These are phyloP conservation scores for Cricetomys ansorgei DNA, from an alignment of 2,113 vertebrate species.

Conservation along the genomic window DNA sequence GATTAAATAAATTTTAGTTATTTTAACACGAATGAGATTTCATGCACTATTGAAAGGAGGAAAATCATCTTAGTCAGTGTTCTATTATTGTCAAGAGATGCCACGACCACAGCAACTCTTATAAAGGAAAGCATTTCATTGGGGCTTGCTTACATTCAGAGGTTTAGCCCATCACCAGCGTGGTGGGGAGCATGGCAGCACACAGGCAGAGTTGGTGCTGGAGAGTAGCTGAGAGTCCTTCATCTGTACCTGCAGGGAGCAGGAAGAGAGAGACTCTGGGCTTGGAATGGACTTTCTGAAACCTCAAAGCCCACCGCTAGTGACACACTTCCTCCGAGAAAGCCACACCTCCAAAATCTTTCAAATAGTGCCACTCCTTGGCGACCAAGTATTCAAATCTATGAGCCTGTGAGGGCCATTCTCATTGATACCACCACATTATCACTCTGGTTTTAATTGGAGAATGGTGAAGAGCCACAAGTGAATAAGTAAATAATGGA, in stretches of 20 bases:
- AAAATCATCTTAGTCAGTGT: background rate
- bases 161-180: background rate
- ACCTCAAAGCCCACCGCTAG: background rate
- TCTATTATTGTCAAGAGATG: background rate
- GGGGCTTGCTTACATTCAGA: background rate
- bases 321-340: background rate
- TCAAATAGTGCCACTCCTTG: background rate
- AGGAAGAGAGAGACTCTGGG: background rate
- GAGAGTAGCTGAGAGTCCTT: background rate
- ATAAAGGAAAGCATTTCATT: background rate
- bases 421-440: background rate
- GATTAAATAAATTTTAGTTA: background rate
- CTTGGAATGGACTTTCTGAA: background rate
- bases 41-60: background rate
- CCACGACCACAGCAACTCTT: background rate
- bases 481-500: background rate
- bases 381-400: background rate
- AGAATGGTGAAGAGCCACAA: background rate
- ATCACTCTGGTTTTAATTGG: background rate
- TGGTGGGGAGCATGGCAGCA: background rate
- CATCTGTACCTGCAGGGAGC: no score
- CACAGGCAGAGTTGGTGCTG: background rate
- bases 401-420: background rate
- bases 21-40: slow-evolving; percentile 41
- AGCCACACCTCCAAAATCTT: background rate